These are phyloP conservation scores for Muraenolepis orangiensis DNA, from an alignment of 2,797 vertebrate genomes.

Conservation along the genomic window DNA sequence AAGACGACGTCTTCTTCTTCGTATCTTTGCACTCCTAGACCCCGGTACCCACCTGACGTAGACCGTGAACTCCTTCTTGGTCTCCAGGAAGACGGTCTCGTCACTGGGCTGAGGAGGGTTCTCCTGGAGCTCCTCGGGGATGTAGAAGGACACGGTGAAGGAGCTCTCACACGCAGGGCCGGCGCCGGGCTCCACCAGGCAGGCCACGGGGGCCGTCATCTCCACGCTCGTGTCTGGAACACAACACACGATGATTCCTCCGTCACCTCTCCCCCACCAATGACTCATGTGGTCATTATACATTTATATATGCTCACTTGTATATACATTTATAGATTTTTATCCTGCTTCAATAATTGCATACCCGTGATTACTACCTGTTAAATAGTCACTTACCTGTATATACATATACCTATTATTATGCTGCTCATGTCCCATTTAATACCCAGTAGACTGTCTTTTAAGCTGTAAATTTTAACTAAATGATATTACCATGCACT, in stretches of 20 bases:
- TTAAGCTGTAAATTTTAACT: too few relatives aligned
- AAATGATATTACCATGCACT: too few relatives aligned
- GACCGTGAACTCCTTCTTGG: slow-evolving; percentile 71
- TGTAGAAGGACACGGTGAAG: slow-evolving; percentile 73
- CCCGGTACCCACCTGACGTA: slow-evolving; percentile 77
- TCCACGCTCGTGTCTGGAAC: slow-evolving; percentile 72
- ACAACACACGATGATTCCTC: background rate
- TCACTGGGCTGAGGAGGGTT: slow-evolving; percentile 72
- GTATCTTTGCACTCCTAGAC: background rate
- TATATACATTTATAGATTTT: too few relatives aligned
- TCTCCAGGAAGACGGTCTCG: slow-evolving; percentile 72
- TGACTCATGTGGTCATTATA: too few relatives aligned
- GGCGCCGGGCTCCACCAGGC: slow-evolving; percentile 71
- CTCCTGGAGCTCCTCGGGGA: slow-evolving; percentile 71
- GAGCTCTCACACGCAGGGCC: slow-evolving; percentile 69
- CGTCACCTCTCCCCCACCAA: too few relatives aligned
- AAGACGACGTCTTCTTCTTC: background rate
- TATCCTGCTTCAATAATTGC: too few relatives aligned
- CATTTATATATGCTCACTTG: too few relatives aligned
- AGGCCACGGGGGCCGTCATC: slow-evolving; percentile 75
- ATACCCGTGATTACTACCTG: too few relatives aligned
- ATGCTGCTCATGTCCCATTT: too few relatives aligned
- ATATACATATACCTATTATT: too few relatives aligned
- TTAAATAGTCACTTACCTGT: too few relatives aligned
- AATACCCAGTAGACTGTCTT: too few relatives aligned